Percentiles rank a stretch among this genome's conserved stretches.
Evolutionary conservation across 2,888 invertebrate genomes (phyloP).

Genomic region (Meiosimyza decipiens): DNA sequence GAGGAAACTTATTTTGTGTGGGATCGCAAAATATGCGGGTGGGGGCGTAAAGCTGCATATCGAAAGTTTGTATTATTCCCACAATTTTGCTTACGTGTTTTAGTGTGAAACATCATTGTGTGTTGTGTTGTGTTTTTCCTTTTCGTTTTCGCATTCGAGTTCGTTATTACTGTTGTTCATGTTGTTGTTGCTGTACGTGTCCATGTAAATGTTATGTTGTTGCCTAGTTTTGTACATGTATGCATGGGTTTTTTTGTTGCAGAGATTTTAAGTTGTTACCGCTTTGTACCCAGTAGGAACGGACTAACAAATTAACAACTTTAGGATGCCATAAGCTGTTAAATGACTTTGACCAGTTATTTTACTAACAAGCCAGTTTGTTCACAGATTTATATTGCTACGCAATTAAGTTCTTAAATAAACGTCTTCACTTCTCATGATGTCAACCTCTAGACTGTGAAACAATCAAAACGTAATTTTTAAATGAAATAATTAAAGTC

Average conservation of each 20-base stretch:
- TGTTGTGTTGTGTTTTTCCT: no score
- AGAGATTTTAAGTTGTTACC: neutral
- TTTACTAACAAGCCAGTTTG: no score
- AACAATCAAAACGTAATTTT: no score
- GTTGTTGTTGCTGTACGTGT: slow-evolving; percentile 13
- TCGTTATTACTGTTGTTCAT: slow-evolving; percentile 9
- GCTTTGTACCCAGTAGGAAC: neutral
- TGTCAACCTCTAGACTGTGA: no score
- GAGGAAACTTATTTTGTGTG: no score
- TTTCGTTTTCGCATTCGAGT: no score
- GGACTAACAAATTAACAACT: neutral
- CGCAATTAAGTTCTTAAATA: no score
- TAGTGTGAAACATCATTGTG: neutral
- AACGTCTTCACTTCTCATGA: no score
- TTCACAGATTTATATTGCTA: no score
- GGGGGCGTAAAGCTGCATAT: neutral
- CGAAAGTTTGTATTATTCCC: slow-evolving; percentile 13
- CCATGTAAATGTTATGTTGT: slow-evolving; percentile 6
- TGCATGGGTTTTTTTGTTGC: neutral
- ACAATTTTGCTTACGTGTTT: slow-evolving; percentile 23
- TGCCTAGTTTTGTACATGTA: neutral
- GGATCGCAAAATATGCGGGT: no score
- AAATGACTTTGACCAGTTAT: neutral
- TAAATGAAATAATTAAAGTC: no score
- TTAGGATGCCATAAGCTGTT: no score